Conservation (phyloP, 2,888 invertebrate species). For the Trichogramma dendrolimi region DNA sequence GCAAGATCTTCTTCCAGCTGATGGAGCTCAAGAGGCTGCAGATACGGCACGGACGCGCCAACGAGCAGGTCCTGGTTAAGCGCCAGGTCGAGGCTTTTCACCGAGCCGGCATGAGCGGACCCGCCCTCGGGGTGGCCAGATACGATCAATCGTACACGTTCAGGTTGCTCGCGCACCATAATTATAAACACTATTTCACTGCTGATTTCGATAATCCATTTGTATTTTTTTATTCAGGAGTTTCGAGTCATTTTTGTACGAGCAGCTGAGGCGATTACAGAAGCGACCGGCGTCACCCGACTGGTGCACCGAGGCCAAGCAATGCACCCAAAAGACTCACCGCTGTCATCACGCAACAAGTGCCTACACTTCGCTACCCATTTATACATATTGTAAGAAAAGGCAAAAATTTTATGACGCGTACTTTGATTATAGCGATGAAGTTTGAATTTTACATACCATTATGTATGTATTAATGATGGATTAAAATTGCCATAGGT, state of each 20-base stretch:
- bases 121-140: conserved; percentile 46
- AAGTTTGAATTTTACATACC: not conserved
- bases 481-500: conserved; percentile 52
- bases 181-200: too few relatives aligned
- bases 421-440: not conserved
- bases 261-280: conserved; percentile 75
- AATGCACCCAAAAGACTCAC: conserved; percentile 83
- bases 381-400: conserved; percentile 49
- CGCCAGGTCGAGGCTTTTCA: conserved; percentile 59
- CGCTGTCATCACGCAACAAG: conserved; percentile 87
- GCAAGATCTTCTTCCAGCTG: conserved; percentile 88
- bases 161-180: conserved; percentile 33
- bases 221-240: conserved; percentile 38
- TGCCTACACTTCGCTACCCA: conserved; percentile 82
- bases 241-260: conserved; percentile 86
- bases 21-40: conserved; percentile 87
- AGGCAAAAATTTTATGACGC: not conserved
- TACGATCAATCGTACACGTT: conserved; percentile 49
- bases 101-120: conserved; percentile 48
- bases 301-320: conserved; percentile 68
- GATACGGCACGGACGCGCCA: conserved; percentile 82
- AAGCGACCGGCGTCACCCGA: conserved; percentile 56
- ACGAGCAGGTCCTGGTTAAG: conserved; percentile 83
- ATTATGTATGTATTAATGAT: conserved; percentile 39
- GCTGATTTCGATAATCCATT: too few relatives aligned